Base-by-base conservation (phyloP, 1,140 invertebrate genomes). In the Cotesia glomerata region DNA sequence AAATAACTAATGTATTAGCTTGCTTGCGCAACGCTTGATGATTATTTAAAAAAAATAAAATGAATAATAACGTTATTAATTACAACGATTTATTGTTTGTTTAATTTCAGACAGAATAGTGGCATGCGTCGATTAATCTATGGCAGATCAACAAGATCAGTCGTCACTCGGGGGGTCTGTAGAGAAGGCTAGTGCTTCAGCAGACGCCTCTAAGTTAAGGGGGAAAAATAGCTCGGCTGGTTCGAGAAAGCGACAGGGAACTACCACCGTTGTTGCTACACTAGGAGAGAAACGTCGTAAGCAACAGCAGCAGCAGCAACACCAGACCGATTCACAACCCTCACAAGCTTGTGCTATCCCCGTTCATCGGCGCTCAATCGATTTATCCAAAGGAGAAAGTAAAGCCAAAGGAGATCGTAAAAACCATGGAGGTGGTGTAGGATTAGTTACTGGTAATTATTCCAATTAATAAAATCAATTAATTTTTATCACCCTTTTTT, bases 141-240 rank as follows among this genome's bases (percentile, higher is more conserved):
- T 87, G 86, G 86, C 86, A 87, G 86, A 87, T 87, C 85, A 87
- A 87, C 86, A 87, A 87, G 86, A 87, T 87, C 86, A 87, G 81
- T 87, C 78, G 83, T 87, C 78, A 82, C 86, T 85, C 82, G 86
- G 86, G 86, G 86, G 86, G 86, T 87, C 85, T 87, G 86, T 87
- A 85, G 85, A 87, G 85, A 87, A 86, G 85, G 81, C 85, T 80
- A 86, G 82, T 85, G 84, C 85, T 87, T 86, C 84, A 84, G 81
- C 86, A 84, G 85, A 85, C 80, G 82, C 85, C 85, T 86, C 86
- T 73, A 73, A 87, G 69, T 70, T 77, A 69, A 81, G 84, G 78
- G 84, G 81, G 79, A 86, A 86, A 77, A 79, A 81, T 75, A 79
- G 81, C 76, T 77, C 80, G 58, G 79, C 77, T 71, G 75, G 81